Conservation (phyloP, 53 echinoderm and acorn worm genomes). For the Astropecten irregularis region DNA sequence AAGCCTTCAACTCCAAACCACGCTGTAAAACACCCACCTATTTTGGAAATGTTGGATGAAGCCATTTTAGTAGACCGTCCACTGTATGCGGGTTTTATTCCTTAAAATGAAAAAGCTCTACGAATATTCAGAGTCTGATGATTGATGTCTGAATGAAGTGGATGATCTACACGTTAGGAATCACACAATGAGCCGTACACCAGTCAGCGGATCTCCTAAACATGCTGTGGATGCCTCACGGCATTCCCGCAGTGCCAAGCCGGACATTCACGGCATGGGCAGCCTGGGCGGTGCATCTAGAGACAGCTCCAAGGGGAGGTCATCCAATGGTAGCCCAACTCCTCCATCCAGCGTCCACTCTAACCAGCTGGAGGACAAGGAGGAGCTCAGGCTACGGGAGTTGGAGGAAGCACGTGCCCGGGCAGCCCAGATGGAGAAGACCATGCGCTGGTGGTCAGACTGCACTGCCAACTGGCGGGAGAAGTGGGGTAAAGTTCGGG, state of each 20-base stretch:
- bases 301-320: slow-evolving; percentile 31
- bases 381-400: slow-evolving; percentile 84
- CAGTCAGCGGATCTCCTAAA: slow-evolving; percentile 32
- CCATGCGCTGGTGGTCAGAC: slow-evolving; percentile 99
- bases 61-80: too few relatives aligned
- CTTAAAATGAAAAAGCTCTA: too few relatives aligned
- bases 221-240: slow-evolving; percentile 8
- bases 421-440: slow-evolving; percentile 99
- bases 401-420: slow-evolving; percentile 87
- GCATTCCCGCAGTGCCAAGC: slow-evolving; percentile 34
- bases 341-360: neutral
- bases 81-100: too few relatives aligned
- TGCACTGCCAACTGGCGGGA: slow-evolving; percentile 98
- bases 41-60: too few relatives aligned
- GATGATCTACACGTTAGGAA: too few relatives aligned
- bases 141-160: neutral
- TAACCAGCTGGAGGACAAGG: slow-evolving; percentile 76
- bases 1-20: too few relatives aligned
- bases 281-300: slow-evolving; percentile 1
- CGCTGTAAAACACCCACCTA: too few relatives aligned
- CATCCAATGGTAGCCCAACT: slow-evolving; percentile 22
- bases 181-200: slow-evolving; percentile 41
- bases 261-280: neutral
- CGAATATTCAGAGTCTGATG: neutral
- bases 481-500: slow-evolving; percentile 97